Evolutionary conservation across 2,888 invertebrate species (phyloP).

Genomic region (Dolomedes plantarius): DNA sequence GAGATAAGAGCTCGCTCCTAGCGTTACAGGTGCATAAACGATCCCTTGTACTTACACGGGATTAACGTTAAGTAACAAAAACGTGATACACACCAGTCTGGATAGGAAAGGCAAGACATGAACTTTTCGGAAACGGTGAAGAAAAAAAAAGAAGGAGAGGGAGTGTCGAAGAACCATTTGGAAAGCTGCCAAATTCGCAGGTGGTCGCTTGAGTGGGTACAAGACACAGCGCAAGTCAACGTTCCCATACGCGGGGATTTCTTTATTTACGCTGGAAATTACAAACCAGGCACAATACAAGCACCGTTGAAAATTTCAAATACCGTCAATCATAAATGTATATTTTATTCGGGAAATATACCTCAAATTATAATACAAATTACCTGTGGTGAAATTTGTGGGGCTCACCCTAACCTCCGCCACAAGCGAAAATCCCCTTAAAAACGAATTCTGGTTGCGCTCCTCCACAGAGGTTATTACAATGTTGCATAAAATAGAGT

Average conservation of each 20-base stretch:
- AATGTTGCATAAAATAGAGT: too few species aligned
- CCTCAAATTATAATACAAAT: too few species aligned
- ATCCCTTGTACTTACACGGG: constrained; percentile 1
- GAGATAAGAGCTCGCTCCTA: neutral
- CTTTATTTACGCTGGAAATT: too few species aligned
- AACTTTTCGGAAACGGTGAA: neutral
- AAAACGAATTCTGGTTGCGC: too few species aligned
- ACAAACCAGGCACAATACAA: too few species aligned
- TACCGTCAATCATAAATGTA: too few species aligned
- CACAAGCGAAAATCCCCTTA: too few species aligned
- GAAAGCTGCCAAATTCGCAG: constrained; percentile 28
- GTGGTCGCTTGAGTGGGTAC: constrained; percentile 11
- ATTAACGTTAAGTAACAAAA: constrained; percentile 5
- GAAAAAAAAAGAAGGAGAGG: neutral
- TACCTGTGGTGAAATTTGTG: too few species aligned
- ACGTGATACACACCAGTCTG: constrained; percentile 2
- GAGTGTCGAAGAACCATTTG: neutral
- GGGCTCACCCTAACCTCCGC: too few species aligned
- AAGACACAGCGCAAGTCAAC: neutral
- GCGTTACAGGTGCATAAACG: constrained; percentile 8
- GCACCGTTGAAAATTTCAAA: too few species aligned
- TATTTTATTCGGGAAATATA: too few species aligned
- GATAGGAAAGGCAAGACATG: neutral
- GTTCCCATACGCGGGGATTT: neutral
- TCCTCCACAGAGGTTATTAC: too few species aligned